Base-by-base conservation (phyloP, 2,113 vertebrate genomes). In the Madoqua kirkii region DNA sequence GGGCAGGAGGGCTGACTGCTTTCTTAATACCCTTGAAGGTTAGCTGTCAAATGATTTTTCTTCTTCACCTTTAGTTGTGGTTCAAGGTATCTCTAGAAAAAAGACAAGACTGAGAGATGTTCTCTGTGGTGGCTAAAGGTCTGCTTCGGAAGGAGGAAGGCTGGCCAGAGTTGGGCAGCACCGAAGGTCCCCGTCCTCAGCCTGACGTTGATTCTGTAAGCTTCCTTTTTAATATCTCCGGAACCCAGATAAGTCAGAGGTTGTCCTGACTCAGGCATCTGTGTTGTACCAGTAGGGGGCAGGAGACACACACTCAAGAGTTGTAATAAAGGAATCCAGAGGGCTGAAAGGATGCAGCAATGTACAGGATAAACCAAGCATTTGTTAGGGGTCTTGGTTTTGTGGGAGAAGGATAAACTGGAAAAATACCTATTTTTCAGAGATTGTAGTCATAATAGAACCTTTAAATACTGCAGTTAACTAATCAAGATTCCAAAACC, bases 401-500 rank as follows among this genome's bases (percentile, higher is more conserved):
- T 43, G 54, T 33, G 19, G 25, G 7, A 60, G 29, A 36, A 87
- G 27, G 71, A 87, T 6, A 79, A 27, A 71, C 13, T n/a, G 78
- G 76, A 16, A 55, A 89, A 74, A 45, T 62, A 36, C 14, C 33
- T 57, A 10, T 40, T 92, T 62, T 64, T 29, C 33, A 82, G 29
- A 92, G 50, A 71, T 27, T 21, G 3, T 15, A 43, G 50, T 48
- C 13, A 13, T 50, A n/a, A 81, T 14, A 54, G 23, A 96, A 71
- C n/a, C 64, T 89, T 95, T 83, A 91, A 62, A 71, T 81, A 92
- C 3, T 74, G 43, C 95, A 74, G 90, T 96, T 97, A 90, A 87
- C 76, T 86, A 79, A 96, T 87, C 29, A n/a, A 0, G 97, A 93
- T 98, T 98, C 97, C 98, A 96, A 97, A 99, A 98, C 98, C 92